Percentiles rank a stretch among this genome's conserved stretches.
phyloP scores from a whole-genome alignment of 2,888 invertebrate species.

The Papilio gigon region DNA sequence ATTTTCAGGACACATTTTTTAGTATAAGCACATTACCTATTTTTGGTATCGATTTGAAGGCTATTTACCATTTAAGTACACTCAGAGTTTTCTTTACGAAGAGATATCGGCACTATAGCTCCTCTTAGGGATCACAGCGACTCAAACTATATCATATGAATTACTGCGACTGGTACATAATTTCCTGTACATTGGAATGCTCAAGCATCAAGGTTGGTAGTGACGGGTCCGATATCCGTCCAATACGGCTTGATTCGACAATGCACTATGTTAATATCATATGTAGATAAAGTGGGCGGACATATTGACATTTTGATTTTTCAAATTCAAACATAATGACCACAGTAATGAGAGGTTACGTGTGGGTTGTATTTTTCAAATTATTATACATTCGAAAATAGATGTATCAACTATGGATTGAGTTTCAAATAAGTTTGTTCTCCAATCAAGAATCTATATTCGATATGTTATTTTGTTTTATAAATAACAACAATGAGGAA shows the following conservation, averaged over 20 bases:
- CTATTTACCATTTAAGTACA: not conserved
- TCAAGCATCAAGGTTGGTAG: conserved; percentile 63
- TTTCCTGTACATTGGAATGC: conserved; percentile 73
- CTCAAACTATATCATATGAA: not conserved
- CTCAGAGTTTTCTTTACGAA: not conserved
- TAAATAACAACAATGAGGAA: too few species aligned
- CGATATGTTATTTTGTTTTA: too few species aligned
- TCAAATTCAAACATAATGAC: conserved; percentile 38
- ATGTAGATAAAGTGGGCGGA: conserved; percentile 44
- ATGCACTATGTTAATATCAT: conserved; percentile 43
- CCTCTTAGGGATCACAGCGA: not conserved
- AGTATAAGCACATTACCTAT: too few species aligned
- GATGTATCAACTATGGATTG: too few species aligned
- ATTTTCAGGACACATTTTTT: too few species aligned
- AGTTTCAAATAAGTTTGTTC: too few species aligned
- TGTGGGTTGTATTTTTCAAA: conserved; percentile 27
- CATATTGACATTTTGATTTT: conserved; percentile 39
- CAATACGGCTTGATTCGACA: conserved; percentile 44
- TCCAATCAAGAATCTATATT: too few species aligned
- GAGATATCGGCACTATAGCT: not conserved
- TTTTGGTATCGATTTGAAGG: too few species aligned
- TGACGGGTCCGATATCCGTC: conserved; percentile 51
- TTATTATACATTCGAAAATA: conserved; percentile 7
- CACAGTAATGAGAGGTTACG: not conserved
- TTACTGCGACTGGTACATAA: conserved; percentile 44